phyloP scores from a whole-genome alignment of 1,140 invertebrate species.

The Drosophila athabasca region DNA sequence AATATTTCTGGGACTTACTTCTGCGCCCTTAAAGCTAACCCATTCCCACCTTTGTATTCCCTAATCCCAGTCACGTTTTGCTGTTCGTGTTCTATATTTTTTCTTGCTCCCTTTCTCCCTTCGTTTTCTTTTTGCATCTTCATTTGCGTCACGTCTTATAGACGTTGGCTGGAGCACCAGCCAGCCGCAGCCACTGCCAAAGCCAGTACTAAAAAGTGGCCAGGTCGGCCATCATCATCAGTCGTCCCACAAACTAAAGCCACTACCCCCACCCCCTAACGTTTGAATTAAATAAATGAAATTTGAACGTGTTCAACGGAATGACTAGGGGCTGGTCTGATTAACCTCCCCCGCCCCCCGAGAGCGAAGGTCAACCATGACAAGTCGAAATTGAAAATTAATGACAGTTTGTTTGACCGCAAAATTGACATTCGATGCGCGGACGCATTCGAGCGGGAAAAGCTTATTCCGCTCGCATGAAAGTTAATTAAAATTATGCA shows the following conservation, averaged over 20 bases:
- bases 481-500: slow-evolving; percentile 8
- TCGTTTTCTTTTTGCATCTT: slow-evolving; percentile 48
- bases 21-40: background rate
- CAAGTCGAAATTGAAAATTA: slow-evolving; percentile 66
- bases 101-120: background rate
- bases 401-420: slow-evolving; percentile 56
- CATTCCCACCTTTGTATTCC: background rate
- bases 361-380: slow-evolving; percentile 48
- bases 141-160: slow-evolving; percentile 47
- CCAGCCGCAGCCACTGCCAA: slow-evolving; percentile 24
- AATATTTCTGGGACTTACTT: no score
- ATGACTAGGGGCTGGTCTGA: slow-evolving; percentile 24
- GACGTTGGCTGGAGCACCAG: slow-evolving; percentile 6
- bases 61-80: slow-evolving; percentile 12
- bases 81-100: background rate
- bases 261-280: background rate
- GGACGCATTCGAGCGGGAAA: slow-evolving; percentile 8
- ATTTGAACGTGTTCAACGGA: slow-evolving; percentile 67
- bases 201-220: slow-evolving; percentile 12
- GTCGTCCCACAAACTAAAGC: background rate
- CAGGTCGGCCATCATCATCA: slow-evolving; percentile 23
- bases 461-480: slow-evolving; percentile 29
- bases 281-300: slow-evolving; percentile 75
- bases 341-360: slow-evolving; percentile 26
- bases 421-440: slow-evolving; percentile 40